phyloP scores from a whole-genome alignment of 2,888 invertebrate genomes.

The Bedellia somnulentella region DNA sequence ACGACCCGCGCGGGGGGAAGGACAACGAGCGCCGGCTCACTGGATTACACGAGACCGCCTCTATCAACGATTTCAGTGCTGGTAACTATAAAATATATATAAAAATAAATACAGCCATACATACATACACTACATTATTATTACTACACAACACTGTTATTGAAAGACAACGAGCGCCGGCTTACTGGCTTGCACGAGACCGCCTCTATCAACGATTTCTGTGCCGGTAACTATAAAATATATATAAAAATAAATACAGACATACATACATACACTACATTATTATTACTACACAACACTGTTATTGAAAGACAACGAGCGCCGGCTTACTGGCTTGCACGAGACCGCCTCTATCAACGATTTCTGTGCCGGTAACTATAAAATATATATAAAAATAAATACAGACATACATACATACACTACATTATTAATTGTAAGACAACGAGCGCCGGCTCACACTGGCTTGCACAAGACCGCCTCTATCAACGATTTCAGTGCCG shows the following conservation, averaged over 20 bases:
- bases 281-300: too few relatives aligned
- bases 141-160: too few relatives aligned
- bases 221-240: too few relatives aligned
- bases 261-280: too few relatives aligned
- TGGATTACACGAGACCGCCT: constrained; percentile 94
- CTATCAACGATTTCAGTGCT: constrained; percentile 94
- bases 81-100: too few relatives aligned
- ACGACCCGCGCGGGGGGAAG: constrained; percentile 93
- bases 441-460: constrained; percentile 93
- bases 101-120: too few relatives aligned
- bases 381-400: too few relatives aligned
- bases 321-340: constrained; percentile 90
- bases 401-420: too few relatives aligned
- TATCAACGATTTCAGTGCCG: constrained; percentile 94
- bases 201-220: constrained; percentile 95
- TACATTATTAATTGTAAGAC: too few relatives aligned
- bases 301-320: constrained; percentile 96
- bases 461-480: constrained; percentile 96
- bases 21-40: constrained; percentile 96
- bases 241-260: too few relatives aligned
- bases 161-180: constrained; percentile 94
- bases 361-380: constrained; percentile 90
- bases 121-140: too few relatives aligned
- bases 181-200: constrained; percentile 96
- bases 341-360: constrained; percentile 97